These are phyloP conservation scores for Eupristina koningsbergeri DNA, from an alignment of 1,140 invertebrate genomes.

Conservation along the genomic window DNA sequence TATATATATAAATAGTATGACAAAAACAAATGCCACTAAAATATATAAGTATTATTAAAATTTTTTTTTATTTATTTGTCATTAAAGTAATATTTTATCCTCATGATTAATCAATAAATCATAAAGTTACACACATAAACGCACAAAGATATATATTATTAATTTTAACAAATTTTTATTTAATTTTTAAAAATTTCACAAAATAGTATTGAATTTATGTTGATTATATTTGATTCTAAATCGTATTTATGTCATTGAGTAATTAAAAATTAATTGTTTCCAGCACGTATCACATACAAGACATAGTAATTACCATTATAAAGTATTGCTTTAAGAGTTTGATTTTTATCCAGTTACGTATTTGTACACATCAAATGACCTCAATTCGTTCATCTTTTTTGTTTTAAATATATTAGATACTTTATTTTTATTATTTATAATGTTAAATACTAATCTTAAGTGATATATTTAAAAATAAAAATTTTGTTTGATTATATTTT, in stretches of 20 bases:
- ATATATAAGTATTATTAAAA: too few species aligned
- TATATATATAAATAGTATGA: too few species aligned
- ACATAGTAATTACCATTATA: neutral
- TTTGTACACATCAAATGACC: neutral
- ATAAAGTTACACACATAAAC: too few species aligned
- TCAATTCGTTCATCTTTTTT: neutral
- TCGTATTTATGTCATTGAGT: neutral
- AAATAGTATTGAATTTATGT: too few species aligned
- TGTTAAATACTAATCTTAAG: neutral
- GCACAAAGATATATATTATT: too few species aligned
- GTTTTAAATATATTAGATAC: neutral
- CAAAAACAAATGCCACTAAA: too few species aligned
- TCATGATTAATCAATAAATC: too few species aligned
- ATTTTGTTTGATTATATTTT: neutral
- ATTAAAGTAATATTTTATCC: too few species aligned
- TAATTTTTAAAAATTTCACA: too few species aligned
- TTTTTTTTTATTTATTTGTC: too few species aligned
- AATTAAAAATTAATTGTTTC: slow-evolving; percentile 3
- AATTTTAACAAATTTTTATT: too few species aligned
- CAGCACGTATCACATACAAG: neutral
- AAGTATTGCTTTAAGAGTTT: too few species aligned
- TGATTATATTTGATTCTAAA: neutral
- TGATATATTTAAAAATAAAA: neutral
- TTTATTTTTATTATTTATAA: neutral
- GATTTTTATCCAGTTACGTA: neutral